A percentile compares a stretch with the other conserved stretches of the same genome.
phyloP scores from a whole-genome alignment of 2,797 vertebrate genomes.

The Pseudochaenichthys georgianus region DNA sequence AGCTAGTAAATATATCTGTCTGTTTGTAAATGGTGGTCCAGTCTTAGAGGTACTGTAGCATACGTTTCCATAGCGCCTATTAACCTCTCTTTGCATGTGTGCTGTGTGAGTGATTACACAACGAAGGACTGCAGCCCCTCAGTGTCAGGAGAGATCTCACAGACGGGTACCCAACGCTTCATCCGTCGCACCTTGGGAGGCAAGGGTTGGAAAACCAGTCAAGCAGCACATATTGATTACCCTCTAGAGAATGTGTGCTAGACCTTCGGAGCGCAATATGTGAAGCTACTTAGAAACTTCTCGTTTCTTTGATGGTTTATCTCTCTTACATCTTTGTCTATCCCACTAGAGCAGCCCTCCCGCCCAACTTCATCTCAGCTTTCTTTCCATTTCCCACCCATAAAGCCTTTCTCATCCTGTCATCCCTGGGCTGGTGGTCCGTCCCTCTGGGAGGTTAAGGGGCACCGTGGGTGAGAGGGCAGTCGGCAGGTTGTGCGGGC shows the following conservation, averaged over 20 bases:
- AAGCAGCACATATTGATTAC: slow-evolving; percentile 74
- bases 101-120: slow-evolving; percentile 45
- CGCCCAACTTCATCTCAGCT: slow-evolving; percentile 70
- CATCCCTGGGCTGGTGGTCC: slow-evolving; percentile 76
- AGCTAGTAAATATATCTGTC: slow-evolving; percentile 38
- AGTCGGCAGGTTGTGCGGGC: slow-evolving; percentile 84
- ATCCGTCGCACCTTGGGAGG: slow-evolving; percentile 57
- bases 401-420: slow-evolving; percentile 79
- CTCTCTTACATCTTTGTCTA: slow-evolving; percentile 75
- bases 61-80: slow-evolving; percentile 40
- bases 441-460: slow-evolving; percentile 81
- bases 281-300: slow-evolving; percentile 80
- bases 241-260: slow-evolving; percentile 70
- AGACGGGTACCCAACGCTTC: slow-evolving; percentile 48
- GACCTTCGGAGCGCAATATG: slow-evolving; percentile 76
- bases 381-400: slow-evolving; percentile 74
- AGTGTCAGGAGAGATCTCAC: slow-evolving; percentile 55
- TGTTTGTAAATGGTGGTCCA: slow-evolving; percentile 30
- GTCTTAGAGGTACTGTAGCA: slow-evolving; percentile 36
- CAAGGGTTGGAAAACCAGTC: slow-evolving; percentile 69
- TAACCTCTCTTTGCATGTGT: slow-evolving; percentile 43
- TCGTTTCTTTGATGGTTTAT: slow-evolving; percentile 80
- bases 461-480: slow-evolving; percentile 81
- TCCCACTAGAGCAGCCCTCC: slow-evolving; percentile 46
- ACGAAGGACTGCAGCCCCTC: slow-evolving; percentile 32